Evolutionary conservation across 1,140 invertebrate genomes (phyloP).

Genomic region (Dendroctonus ponderosae): DNA sequence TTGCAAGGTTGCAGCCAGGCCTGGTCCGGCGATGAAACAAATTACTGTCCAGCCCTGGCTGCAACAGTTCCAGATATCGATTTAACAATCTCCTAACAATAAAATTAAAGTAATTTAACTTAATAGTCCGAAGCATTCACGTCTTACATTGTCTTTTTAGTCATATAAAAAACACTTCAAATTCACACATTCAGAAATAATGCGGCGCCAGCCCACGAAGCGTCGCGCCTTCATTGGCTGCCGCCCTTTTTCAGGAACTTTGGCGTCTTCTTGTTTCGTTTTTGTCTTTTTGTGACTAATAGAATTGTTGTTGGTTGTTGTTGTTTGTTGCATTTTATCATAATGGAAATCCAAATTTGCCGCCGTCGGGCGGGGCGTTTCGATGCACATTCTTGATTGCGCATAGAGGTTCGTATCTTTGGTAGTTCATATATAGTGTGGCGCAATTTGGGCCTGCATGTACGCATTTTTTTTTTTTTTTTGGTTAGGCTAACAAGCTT

Average conservation of each 20-base stretch:
- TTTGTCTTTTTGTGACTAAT: no score
- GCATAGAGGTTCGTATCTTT: neutral
- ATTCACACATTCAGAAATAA: slow-evolving; percentile 45
- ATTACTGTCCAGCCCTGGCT: neutral
- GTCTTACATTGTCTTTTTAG: neutral
- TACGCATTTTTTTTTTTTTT: no score
- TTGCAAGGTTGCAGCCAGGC: no score
- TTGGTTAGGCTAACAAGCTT: no score
- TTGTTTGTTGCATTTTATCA: no score
- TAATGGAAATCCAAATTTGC: no score
- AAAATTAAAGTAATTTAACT: slow-evolving; percentile 48
- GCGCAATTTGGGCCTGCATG: no score
- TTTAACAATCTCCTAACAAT: slow-evolving; percentile 53
- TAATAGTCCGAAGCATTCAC: slow-evolving; percentile 46
- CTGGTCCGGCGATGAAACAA: no score
- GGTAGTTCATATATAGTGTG: slow-evolving; percentile 3
- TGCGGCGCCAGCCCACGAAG: slow-evolving; percentile 40
- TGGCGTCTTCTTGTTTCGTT: neutral
- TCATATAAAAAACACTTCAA: slow-evolving; percentile 33
- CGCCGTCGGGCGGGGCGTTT: no score
- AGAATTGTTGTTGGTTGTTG: no score
- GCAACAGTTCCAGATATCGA: slow-evolving; percentile 42
- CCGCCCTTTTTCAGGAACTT: slow-evolving; percentile 24
- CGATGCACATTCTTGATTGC: no score
- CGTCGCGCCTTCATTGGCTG: slow-evolving; percentile 11